Percentiles rank a stretch among this genome's conserved stretches.
These are phyloP conservation scores for Bhutanitis thaidina DNA, from an alignment of 2,888 invertebrate species.

Conservation along the genomic window DNA sequence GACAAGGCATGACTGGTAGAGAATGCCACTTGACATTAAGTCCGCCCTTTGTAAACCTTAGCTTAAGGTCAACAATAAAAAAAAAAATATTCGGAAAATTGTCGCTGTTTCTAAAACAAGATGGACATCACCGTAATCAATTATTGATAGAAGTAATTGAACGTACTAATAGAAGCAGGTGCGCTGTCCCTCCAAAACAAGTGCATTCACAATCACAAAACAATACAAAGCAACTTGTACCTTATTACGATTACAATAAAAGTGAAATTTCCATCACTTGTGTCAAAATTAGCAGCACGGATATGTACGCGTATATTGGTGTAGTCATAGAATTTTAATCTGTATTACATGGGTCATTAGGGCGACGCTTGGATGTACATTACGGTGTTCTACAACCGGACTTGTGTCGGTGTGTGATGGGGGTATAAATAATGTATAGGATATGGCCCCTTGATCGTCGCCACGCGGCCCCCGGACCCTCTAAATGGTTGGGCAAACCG, in stretches of 20 bases:
- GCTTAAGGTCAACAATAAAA: no score
- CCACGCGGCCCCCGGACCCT: conserved; percentile 33
- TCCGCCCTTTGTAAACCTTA: no score
- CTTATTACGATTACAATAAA: background rate
- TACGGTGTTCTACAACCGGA: background rate
- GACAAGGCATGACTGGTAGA: no score
- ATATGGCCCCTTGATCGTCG: conserved; percentile 28
- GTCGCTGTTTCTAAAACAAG: no score
- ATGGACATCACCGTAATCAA: no score
- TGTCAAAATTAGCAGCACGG: background rate
- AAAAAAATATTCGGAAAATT: no score
- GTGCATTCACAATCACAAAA: background rate
- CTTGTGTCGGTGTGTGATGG: conserved; percentile 3
- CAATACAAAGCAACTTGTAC: background rate
- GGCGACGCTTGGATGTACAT: background rate
- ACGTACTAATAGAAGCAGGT: background rate
- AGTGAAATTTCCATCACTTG: background rate
- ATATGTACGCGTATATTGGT: background rate
- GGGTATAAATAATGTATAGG: conserved; percentile 24
- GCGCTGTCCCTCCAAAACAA: background rate
- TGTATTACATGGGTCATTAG: background rate
- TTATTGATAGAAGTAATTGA: background rate
- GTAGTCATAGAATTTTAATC: background rate
- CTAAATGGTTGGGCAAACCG: conserved; percentile 28
- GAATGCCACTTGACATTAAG: no score